These are phyloP conservation scores for Diprion similis DNA, from an alignment of 1,140 invertebrate genomes.

Conservation along the genomic window DNA sequence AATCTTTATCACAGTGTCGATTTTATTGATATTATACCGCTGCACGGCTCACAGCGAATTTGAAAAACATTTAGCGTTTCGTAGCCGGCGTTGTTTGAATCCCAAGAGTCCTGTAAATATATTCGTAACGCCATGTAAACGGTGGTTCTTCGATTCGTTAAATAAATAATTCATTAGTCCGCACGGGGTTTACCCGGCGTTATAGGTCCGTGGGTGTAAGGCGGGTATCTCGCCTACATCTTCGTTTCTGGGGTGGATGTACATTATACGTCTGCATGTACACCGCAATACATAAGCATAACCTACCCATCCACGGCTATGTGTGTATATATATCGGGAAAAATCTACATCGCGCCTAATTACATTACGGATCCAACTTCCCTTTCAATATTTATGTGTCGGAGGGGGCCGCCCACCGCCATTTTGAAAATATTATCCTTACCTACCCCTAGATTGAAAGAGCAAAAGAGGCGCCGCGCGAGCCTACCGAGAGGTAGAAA, in stretches of 20 bases:
- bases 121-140: constrained; percentile 1
- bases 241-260: not conserved
- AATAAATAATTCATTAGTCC: not conserved
- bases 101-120: not conserved
- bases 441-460: not conserved
- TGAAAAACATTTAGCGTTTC: too few relatives aligned
- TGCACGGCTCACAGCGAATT: too few relatives aligned
- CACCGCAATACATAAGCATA: too few relatives aligned
- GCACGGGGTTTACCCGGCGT: not conserved
- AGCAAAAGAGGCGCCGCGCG: too few relatives aligned
- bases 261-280: too few relatives aligned
- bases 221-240: not conserved
- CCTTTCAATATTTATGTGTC: constrained; percentile 1
- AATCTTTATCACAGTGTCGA: too few relatives aligned
- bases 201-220: not conserved
- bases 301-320: too few relatives aligned
- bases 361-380: constrained; percentile 7
- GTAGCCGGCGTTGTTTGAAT: too few relatives aligned
- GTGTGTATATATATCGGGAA: not conserved
- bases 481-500: too few relatives aligned
- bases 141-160: constrained; percentile 7
- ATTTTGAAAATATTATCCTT: not conserved
- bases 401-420: not conserved
- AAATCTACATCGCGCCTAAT: constrained; percentile 7
- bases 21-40: too few relatives aligned